Conservation (phyloP, 1,140 invertebrate genomes). For the Ladona fulva region DNA sequence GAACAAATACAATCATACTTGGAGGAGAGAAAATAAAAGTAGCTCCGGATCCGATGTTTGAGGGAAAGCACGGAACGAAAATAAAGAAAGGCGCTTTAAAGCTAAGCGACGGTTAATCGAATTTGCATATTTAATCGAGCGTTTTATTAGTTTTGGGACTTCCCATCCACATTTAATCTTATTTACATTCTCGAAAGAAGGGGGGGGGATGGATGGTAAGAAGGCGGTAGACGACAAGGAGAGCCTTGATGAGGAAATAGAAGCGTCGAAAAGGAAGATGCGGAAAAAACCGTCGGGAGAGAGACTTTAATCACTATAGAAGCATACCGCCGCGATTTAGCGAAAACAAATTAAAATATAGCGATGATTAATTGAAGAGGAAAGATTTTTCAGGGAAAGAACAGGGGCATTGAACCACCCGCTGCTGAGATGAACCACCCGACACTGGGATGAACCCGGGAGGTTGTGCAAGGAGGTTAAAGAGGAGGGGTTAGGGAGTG, state of each 20-base stretch:
- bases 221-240: background rate
- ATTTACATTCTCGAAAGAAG: background rate
- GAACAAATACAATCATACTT: no score
- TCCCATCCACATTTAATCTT: background rate
- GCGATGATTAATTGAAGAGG: background rate
- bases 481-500: background rate
- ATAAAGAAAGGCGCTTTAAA: no score
- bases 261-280: background rate
- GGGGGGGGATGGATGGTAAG: background rate
- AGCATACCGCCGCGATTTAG: background rate
- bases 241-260: background rate
- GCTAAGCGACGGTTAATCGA: background rate
- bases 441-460: no score
- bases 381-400: no score
- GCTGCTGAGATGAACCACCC: no score
- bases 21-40: no score
- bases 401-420: no score
- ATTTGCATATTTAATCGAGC: background rate
- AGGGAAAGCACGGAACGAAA: no score
- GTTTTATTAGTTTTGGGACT: background rate
- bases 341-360: constrained; percentile 4
- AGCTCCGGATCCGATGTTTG: no score
- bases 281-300: background rate
- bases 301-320: background rate
- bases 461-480: background rate